Evolutionary conservation across 2,888 invertebrate genomes (phyloP), one percentile per base, ranked within the genome.

Genomic region (Hyposoter didymator): DNA sequence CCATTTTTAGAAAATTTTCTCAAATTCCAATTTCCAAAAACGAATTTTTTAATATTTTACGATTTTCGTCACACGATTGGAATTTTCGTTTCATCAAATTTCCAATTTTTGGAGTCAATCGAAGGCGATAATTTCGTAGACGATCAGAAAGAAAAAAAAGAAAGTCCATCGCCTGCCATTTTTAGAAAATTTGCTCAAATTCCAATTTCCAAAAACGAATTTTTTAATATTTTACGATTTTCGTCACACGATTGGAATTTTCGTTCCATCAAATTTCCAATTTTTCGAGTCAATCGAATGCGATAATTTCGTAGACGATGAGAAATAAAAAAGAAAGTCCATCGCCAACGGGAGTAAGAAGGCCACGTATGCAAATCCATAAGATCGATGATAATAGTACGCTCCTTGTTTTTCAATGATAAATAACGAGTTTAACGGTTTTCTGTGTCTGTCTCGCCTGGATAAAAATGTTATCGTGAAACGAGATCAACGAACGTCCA

Each of bases 291-390:
- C 59, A 32, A 28, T 17, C 14, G 39, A 55, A 28, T 10, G 8
- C 22, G 59, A 49, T 35, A n/a, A 35, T 59, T 39, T 45, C n/a
- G 55, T 59, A 19, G 43, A 59, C 12, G 39, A 35, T 55, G 6
- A 43, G 32, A 62, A 62, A 32, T 32, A 62, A 62, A 75, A 45
- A 62, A 39, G 43, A 62, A 62, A 64, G 62, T 45, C 17, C 28
- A 62, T 62, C 43, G 49, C 39, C 35, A 62, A 59, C 28, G 19
- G 39, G 22, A 49, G n/a, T 5, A 62, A 64, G 69, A 79, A 78
- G 74, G 49, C 78, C 72, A 67, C 74, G 45, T n/a, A 84, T 84
- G 84, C 47, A 75, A 84, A 84, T 84, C 35, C 17, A 52, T 17
- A 49, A 59, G n/a, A 62, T 78, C 78, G 62, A 17, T 22, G 35